Conservation (phyloP, 1,140 invertebrate genomes). For the Plodia interpunctella region DNA sequence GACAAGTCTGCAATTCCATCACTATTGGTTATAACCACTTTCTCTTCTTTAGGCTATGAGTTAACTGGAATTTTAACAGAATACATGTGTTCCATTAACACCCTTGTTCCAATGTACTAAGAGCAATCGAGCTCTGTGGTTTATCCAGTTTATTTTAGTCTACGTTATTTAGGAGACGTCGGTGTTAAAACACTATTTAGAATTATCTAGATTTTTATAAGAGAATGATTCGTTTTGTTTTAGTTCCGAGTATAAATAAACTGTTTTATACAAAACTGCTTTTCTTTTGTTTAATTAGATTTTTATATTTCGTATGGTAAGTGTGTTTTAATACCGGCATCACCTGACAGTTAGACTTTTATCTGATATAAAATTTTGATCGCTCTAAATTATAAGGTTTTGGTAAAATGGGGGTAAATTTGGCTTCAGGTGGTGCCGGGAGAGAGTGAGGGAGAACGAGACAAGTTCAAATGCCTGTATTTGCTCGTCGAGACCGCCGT, state of each 20-base stretch:
- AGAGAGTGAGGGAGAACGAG: conserved; percentile 77
- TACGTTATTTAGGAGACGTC: conserved; percentile 36
- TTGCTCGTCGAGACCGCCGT: conserved; percentile 92
- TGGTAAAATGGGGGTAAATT: conserved; percentile 1
- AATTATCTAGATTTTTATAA: conserved; percentile 14
- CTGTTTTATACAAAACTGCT: conserved; percentile 24
- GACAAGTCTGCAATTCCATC: no score
- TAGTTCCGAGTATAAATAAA: conserved; percentile 46
- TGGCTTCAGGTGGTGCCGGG: conserved; percentile 58
- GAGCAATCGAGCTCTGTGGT: background rate
- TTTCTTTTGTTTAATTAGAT: conserved; percentile 31
- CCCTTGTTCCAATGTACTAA: background rate
- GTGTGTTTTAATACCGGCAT: conserved; percentile 67
- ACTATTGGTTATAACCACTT: no score
- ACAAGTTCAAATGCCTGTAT: conserved; percentile 91
- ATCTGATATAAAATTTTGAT: background rate
- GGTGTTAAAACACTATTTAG: conserved; percentile 56
- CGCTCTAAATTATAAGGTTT: conserved; percentile 2
- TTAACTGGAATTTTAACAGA: no score
- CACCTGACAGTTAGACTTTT: conserved; percentile 41
- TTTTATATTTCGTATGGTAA: background rate
- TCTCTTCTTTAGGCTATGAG: no score
- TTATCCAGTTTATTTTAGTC: background rate
- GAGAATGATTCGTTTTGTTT: conserved; percentile 14
- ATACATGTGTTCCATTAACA: background rate